phyloP scores from a whole-genome alignment of 1,140 invertebrate genomes.

The Temnothorax curvispinosus region DNA sequence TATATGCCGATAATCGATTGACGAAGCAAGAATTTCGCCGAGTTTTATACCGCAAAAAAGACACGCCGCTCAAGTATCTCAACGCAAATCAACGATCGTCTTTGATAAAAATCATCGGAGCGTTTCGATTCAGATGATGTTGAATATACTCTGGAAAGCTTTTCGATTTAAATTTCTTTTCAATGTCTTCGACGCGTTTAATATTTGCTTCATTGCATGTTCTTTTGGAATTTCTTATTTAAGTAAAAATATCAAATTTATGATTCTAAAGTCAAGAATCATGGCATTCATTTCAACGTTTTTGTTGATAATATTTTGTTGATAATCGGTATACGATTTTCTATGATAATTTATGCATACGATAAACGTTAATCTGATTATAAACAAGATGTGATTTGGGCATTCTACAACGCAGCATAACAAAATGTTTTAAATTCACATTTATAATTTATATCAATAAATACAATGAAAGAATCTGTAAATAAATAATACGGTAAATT shows the following conservation, averaged over 20 bases:
- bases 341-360: background rate
- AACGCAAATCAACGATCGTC: slow-evolving; percentile 35
- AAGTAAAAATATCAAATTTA: slow-evolving; percentile 17
- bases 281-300: background rate
- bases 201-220: slow-evolving; percentile 10
- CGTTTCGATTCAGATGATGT: slow-evolving; percentile 4
- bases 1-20: slow-evolving; percentile 51
- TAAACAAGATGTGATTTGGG: background rate
- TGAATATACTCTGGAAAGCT: slow-evolving; percentile 15
- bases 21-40: slow-evolving; percentile 20
- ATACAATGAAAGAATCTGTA: background rate
- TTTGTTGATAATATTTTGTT: background rate
- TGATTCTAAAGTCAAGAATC: slow-evolving; percentile 27
- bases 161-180: slow-evolving; percentile 34
- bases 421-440: background rate
- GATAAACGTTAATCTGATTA: slow-evolving; percentile 27
- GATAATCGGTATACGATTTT: background rate
- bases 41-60: slow-evolving; percentile 35
- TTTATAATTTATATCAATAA: background rate
- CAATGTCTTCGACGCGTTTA: background rate
- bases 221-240: background rate
- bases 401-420: background rate
- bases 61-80: slow-evolving; percentile 6
- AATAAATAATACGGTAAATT: background rate
- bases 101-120: slow-evolving; percentile 42